phyloP scores from a whole-genome alignment of 1,140 invertebrate genomes.

The Formica exsecta region DNA sequence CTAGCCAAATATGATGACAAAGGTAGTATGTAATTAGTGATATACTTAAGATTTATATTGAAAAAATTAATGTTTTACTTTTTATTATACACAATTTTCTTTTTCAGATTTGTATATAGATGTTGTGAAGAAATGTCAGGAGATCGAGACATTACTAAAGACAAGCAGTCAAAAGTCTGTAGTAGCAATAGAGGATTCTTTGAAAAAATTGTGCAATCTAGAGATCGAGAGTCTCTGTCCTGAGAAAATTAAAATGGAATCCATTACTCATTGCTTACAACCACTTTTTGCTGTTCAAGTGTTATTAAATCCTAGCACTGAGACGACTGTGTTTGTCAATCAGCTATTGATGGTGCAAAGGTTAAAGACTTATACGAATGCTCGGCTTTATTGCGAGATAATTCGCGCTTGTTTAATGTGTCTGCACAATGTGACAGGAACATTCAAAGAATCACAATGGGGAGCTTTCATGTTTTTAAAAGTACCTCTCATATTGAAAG shows the following conservation, averaged over 20 bases:
- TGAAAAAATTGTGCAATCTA: constrained; percentile 88
- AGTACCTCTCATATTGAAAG: constrained; percentile 92
- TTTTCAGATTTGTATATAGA: constrained; percentile 89
- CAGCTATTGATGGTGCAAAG: constrained; percentile 94
- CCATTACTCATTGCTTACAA: constrained; percentile 92
- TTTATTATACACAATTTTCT: constrained; percentile 67
- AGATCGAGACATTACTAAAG: constrained; percentile 89
- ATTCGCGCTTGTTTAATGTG: constrained; percentile 95
- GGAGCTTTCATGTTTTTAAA: constrained; percentile 97
- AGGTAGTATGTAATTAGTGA: constrained; percentile 75
- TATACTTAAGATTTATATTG: constrained; percentile 28
- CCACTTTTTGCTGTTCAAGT: constrained; percentile 92
- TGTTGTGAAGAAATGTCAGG: constrained; percentile 91
- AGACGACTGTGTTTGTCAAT: constrained; percentile 92
- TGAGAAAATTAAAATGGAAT: constrained; percentile 88
- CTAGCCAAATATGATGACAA: constrained; percentile 92
- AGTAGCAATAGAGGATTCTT: constrained; percentile 87
- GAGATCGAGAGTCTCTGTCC: constrained; percentile 87
- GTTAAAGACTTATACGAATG: constrained; percentile 91
- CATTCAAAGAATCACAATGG: constrained; percentile 95
- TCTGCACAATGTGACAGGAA: constrained; percentile 92
- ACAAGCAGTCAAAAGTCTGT: constrained; percentile 88
- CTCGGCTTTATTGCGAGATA: constrained; percentile 94
- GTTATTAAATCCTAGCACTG: constrained; percentile 91
- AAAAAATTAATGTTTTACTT: constrained; percentile 47